These are phyloP conservation scores for Serilophus lunatus DNA, from an alignment of 2,113 vertebrate species.

Conservation along the genomic window DNA sequence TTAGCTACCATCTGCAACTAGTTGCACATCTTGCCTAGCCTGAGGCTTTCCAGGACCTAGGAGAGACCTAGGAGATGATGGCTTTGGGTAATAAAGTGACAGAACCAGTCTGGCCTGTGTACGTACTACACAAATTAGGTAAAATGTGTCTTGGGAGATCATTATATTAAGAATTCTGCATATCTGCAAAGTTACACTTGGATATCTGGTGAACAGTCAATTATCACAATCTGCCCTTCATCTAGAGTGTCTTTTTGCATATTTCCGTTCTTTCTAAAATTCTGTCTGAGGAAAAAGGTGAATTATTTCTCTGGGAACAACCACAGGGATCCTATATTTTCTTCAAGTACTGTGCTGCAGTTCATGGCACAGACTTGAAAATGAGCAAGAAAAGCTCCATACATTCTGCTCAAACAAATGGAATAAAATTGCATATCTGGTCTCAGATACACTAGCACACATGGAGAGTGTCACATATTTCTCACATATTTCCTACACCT, in stretches of 20 bases:
- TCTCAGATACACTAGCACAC: not conserved
- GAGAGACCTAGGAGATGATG: not conserved
- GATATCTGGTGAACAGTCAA: not conserved
- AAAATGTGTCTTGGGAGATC: not conserved
- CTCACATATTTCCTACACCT: not conserved
- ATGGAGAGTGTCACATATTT: not conserved
- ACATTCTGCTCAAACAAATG: not conserved
- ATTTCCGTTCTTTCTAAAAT: not conserved
- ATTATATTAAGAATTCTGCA: not conserved
- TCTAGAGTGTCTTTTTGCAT: not conserved
- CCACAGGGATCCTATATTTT: not conserved
- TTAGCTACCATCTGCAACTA: not conserved
- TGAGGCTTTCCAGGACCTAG: not conserved
- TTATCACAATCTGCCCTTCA: not conserved
- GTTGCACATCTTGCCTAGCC: not conserved
- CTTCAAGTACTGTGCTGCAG: not conserved
- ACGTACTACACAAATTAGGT: not conserved
- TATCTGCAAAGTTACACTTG: not conserved
- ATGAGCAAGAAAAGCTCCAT: not conserved
- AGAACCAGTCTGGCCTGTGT: not conserved
- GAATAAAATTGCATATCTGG: not conserved
- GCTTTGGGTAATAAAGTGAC: not conserved
- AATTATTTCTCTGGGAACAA: not conserved
- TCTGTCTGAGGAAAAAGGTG: not conserved
- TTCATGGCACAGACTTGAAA: not conserved